A percentile compares a stretch with the other conserved stretches of the same genome.
phyloP scores from a whole-genome alignment of 2,797 vertebrate species.

The Mycteria americana region DNA sequence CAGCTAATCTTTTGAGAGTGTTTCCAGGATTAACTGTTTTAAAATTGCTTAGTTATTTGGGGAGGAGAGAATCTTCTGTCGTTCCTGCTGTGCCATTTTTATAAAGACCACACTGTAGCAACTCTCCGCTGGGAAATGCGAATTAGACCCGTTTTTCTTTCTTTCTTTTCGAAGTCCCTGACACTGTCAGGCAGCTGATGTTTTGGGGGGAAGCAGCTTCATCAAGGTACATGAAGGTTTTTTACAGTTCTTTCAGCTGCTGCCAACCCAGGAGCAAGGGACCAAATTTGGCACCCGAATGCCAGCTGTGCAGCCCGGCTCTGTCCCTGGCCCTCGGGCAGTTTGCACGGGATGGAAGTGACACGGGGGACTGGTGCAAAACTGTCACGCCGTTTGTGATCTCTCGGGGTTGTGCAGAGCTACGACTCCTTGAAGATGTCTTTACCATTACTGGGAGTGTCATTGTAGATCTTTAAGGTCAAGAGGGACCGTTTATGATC shows the following conservation, averaged over 20 bases:
- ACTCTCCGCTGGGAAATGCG: not conserved
- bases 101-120: not conserved
- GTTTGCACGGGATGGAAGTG: not conserved
- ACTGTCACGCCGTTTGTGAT: fast-evolving
- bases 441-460: not conserved
- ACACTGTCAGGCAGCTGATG: not conserved
- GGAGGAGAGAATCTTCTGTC: not conserved
- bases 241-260: not conserved
- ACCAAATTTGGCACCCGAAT: not conserved
- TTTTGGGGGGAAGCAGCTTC: not conserved
- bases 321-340: not conserved
- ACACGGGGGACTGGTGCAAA: not conserved
- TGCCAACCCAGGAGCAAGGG: not conserved
- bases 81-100: not conserved
- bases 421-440: not conserved
- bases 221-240: not conserved
- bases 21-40: slow-evolving; percentile 36
- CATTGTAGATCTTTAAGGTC: not conserved
- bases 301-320: not conserved
- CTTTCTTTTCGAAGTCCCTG: not conserved
- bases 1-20: slow-evolving; percentile 24
- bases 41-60: not conserved
- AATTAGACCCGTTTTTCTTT: not conserved
- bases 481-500: not conserved
- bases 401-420: not conserved